Evolutionary conservation across 2,888 invertebrate genomes (phyloP).

Genomic region (Cantharis nigra): DNA sequence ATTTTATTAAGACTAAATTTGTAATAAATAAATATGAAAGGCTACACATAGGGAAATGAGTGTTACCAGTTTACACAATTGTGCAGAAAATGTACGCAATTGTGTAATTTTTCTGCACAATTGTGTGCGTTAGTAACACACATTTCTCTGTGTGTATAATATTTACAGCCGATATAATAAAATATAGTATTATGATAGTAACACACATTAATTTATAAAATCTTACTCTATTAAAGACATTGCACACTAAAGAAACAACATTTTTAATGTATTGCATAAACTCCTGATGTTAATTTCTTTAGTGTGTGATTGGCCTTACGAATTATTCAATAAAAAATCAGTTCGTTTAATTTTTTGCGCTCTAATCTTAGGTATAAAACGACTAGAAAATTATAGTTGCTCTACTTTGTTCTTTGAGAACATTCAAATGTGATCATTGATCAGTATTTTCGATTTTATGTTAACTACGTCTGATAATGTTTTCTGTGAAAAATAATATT

Average conservation of each 20-base stretch:
- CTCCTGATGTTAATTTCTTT: not conserved
- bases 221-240: not conserved
- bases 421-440: not conserved
- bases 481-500: not conserved
- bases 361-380: constrained; percentile 16
- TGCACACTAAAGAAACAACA: not conserved
- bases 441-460: not conserved
- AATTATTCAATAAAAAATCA: not conserved
- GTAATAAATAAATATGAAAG: not conserved
- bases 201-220: not conserved
- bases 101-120: no score
- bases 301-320: not conserved
- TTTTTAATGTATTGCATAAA: not conserved
- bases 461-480: not conserved
- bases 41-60: not conserved
- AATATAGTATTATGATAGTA: not conserved
- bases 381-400: constrained; percentile 20
- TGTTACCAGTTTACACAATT: no score
- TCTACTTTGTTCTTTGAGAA: not conserved
- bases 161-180: not conserved
- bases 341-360: not conserved
- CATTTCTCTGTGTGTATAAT: not conserved
- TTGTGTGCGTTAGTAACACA: no score
- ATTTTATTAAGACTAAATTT: not conserved
- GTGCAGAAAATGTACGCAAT: no score